phyloP scores from a whole-genome alignment of 2,888 invertebrate species.

The Rosalia funebris region DNA sequence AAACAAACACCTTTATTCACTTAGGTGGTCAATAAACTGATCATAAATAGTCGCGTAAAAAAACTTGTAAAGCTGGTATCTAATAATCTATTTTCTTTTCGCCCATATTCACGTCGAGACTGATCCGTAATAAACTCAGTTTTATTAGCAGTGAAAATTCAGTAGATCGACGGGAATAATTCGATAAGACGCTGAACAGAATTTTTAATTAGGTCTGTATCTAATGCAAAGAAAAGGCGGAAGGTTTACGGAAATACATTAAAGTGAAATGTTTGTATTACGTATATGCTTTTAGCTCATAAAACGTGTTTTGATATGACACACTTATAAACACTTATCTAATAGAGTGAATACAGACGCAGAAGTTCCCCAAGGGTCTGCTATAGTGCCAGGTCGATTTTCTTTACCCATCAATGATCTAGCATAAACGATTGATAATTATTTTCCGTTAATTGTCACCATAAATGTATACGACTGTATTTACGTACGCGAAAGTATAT shows the following conservation, averaged over 20 bases:
- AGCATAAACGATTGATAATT: not conserved
- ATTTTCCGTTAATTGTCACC: not conserved
- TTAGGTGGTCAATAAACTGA: conserved; percentile 20
- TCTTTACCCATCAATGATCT: not conserved
- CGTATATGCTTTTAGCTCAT: too few relatives aligned
- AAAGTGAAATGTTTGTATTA: too few relatives aligned
- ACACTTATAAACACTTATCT: too few relatives aligned
- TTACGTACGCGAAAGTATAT: too few relatives aligned
- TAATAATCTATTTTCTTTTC: conserved; percentile 20
- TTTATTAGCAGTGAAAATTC: not conserved
- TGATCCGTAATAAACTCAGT: not conserved
- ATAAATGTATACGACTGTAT: too few relatives aligned
- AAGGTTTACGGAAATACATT: too few relatives aligned
- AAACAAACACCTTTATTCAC: conserved; percentile 22
- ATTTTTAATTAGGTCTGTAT: conserved; percentile 5
- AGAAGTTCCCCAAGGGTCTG: not conserved
- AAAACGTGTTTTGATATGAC: too few relatives aligned
- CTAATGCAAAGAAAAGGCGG: too few relatives aligned
- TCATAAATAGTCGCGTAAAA: conserved; percentile 9
- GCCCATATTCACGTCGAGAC: conserved; percentile 7
- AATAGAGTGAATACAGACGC: too few relatives aligned
- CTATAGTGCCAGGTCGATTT: not conserved
- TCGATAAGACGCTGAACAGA: not conserved
- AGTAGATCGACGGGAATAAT: not conserved
- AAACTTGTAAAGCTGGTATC: conserved; percentile 6